phyloP scores from a whole-genome alignment of 2,888 invertebrate genomes.

The Chironomus tentans region DNA sequence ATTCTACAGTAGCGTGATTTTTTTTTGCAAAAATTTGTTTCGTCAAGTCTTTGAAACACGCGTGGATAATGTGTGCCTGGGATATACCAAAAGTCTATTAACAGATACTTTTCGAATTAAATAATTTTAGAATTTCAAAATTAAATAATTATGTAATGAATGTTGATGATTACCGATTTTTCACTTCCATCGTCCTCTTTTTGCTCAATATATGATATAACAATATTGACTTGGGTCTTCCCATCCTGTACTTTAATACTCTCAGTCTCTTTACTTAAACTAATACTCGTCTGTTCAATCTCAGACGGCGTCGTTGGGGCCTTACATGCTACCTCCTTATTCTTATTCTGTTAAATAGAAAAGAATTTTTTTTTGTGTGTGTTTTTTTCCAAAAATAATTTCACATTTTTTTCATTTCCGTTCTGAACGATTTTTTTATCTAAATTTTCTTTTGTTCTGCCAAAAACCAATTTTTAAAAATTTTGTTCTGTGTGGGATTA shows the following conservation, averaged over 20 bases:
- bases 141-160: neutral
- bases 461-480: neutral
- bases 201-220: conserved; percentile 23
- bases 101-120: neutral
- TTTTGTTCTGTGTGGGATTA: neutral
- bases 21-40: neutral
- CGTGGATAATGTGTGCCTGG: neutral
- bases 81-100: conserved; percentile 13
- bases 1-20: neutral
- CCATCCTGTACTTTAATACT: conserved; percentile 25
- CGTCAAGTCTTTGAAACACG: neutral
- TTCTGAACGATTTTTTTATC: no score
- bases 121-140: neutral
- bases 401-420: no score
- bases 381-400: neutral
- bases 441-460: neutral
- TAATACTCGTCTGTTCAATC: conserved; percentile 18
- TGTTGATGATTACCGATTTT: conserved; percentile 11
- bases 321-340: conserved; percentile 20
- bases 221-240: conserved; percentile 26
- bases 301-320: conserved; percentile 11
- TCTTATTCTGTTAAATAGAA: conserved; percentile 19
- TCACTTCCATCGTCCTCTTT: conserved; percentile 21
- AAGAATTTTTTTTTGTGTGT: neutral
- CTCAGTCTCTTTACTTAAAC: conserved; percentile 25